Evolutionary conservation across 2,888 invertebrate species (phyloP).

Genomic region (Calameuta idolon): DNA sequence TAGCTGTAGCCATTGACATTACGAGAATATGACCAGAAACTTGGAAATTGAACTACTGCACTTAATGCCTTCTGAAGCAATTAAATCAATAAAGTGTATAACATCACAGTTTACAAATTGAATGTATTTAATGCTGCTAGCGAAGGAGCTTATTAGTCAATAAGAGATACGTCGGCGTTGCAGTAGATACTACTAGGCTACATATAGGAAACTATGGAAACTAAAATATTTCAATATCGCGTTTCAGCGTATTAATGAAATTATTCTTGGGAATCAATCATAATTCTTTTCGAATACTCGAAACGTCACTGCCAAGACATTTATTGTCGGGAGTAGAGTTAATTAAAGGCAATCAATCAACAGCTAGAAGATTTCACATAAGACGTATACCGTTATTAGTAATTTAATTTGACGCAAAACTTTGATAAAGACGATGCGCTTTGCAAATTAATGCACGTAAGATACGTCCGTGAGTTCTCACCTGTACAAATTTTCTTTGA

Average conservation of each 20-base stretch:
- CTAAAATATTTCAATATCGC: neutral
- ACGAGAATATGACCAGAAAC: neutral
- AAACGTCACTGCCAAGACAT: neutral
- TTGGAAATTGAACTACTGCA: neutral
- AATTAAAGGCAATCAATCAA: neutral
- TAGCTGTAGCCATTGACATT: neutral
- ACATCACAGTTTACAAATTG: neutral
- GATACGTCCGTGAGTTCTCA: neutral
- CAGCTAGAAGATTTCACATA: neutral
- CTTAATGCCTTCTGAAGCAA: neutral
- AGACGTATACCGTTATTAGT: neutral
- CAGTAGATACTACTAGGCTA: neutral
- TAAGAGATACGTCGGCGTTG: neutral
- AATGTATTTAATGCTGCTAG: neutral
- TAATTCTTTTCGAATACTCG: neutral
- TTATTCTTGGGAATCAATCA: neutral
- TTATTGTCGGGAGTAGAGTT: neutral
- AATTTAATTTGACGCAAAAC: neutral
- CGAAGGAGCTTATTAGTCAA: neutral
- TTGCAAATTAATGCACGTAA: neutral
- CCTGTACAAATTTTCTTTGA: neutral
- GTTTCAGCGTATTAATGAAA: neutral
- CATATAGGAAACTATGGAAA: neutral
- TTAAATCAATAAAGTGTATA: neutral
- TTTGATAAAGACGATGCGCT: neutral